phyloP scores from a whole-genome alignment of 2,797 vertebrate genomes.

The Heteromormyrus szaboi region DNA sequence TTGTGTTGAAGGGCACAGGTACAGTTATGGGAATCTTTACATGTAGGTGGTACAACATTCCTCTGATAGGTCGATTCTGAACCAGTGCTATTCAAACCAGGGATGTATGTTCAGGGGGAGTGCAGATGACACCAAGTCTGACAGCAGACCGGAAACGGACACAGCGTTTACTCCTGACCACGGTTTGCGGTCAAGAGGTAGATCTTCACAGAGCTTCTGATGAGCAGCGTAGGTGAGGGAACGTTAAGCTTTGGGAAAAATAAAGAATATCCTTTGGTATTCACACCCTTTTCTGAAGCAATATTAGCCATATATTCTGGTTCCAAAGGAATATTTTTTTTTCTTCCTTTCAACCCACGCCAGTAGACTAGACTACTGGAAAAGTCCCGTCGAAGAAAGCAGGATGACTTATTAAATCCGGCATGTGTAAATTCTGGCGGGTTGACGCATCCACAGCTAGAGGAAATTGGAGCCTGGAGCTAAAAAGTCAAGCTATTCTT shows the following conservation, averaged over 20 bases:
- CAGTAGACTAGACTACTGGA: not conserved
- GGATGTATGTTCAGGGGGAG: not conserved
- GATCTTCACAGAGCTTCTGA: not conserved
- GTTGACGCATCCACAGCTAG: conserved; percentile 59
- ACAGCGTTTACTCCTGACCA: not conserved
- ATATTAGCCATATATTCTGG: conserved; percentile 2
- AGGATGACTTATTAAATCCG: conserved; percentile 35
- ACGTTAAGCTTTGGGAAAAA: conserved; percentile 39
- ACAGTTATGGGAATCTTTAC: not conserved
- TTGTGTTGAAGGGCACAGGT: conserved; percentile 17
- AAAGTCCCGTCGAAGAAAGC: conserved; percentile 38
- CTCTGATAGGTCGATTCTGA: not conserved
- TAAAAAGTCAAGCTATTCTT: not conserved
- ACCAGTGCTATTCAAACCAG: not conserved
- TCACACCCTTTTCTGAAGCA: conserved; percentile 45
- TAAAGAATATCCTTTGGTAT: conserved; percentile 32
- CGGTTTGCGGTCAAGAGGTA: not conserved
- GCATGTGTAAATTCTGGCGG: conserved; percentile 56
- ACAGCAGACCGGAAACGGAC: not conserved
- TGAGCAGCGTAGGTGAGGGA: conserved; percentile 40
- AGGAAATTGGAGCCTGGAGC: conserved; percentile 55
- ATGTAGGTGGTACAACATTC: not conserved
- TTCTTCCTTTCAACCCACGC: conserved; percentile 28
- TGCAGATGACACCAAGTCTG: not conserved
- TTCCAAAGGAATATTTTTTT: conserved; percentile 25